Evolutionary conservation across 2,888 invertebrate species (phyloP), one percentile per base, ranked within the genome.

Genomic region (Anagyrus pseudococci): DNA sequence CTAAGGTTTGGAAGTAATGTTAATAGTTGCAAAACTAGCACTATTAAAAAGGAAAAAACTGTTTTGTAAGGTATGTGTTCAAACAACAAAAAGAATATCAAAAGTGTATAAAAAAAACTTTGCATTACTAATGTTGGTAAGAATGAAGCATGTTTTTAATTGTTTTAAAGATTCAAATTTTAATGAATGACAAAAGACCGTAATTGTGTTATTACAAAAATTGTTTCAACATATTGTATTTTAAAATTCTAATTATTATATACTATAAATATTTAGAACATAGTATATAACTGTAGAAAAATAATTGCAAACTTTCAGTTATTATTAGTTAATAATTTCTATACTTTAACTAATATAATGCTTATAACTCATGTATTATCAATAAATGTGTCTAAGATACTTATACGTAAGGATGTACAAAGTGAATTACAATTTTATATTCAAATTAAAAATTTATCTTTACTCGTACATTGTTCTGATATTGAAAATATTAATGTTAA

Each of bases 1-100:
- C 82, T 96, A 64, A 84, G 95, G 59, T 96, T 96, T 81, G 96
- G 94, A 23, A 88, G 92, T 13, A 90, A 89, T 78, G 94, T 95
- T 0, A 94, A 94, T 77, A 90, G 87, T 65, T 93, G 94, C 72
- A 89, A 91, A 82, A 87, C 88, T 69, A 86, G 88, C 43, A 89
- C 89, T 68, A 89, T 90, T 43, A 89, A 87, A 61, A 70, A 77
- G 56, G 72, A 75, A 7, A 72, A 72, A 59, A 74, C 72, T 13
- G 60, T 77, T 56, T 69, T 78, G 53, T 75, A 79, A 54, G 79
- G 41, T 75, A 67, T n/a, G n/a, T 67, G 33, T 37, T 33, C 15
- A 25, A 23, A 33, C 13, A 57, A 48, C 20, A 43, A 58, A n/a
- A n/a, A n/a, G n/a, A 47, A 15, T 19, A 64, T 56, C 56, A 17